Evolutionary conservation across 2,113 vertebrate genomes (phyloP), one percentile per base, ranked within the genome.

Genomic region (Lepus americanus): DNA sequence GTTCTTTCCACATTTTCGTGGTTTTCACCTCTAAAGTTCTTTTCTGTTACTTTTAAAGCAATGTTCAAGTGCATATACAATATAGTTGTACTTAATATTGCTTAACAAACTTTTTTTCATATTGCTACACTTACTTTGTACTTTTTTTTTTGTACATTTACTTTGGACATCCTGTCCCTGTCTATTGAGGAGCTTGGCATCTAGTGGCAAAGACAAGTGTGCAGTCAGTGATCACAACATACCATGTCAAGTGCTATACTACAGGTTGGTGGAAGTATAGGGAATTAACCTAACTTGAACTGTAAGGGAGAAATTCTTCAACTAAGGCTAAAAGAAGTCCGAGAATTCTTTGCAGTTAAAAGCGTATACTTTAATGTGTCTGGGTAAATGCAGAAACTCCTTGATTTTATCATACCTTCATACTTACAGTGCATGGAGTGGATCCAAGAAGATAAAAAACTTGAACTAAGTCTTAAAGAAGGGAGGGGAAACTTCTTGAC

Each of bases 301-400:
- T 73, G 1, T 90, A 51, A 81, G 63, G 59, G 61, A 88, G 44
- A 29, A 80, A 88, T 81, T 93, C 33, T 80, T 91, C 87, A 88
- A 19, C 44, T 81, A 11, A 59, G 29, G n/a, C 55, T 88, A 67
- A 73, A 91, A 74, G 77, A 59, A 79, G 13, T 70, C 66, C 90
- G 66, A 94, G 31, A 77, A 80, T 14, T 61, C 49, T 66, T 84
- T 90, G 69, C 86, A 89, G 78, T 89, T 92, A 81, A 82, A 70
- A 64, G 8, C 12, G 25, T 59, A 11, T 87, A 44, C 80, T 79
- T 87, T 90, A 69, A 82, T 69, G 3, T 84, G 49, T 92, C 25
- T 63, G 0, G 87, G 25, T 94, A 73, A 81, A 87, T 77, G 22
- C 1, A 64, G 14, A 39, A 77, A 31, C 4, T 61, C 49, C 51